A percentile compares a stretch with the other conserved stretches of the same genome.
These are phyloP conservation scores for Agelaius phoeniceus DNA, from an alignment of 2,113 vertebrate genomes.

Conservation along the genomic window DNA sequence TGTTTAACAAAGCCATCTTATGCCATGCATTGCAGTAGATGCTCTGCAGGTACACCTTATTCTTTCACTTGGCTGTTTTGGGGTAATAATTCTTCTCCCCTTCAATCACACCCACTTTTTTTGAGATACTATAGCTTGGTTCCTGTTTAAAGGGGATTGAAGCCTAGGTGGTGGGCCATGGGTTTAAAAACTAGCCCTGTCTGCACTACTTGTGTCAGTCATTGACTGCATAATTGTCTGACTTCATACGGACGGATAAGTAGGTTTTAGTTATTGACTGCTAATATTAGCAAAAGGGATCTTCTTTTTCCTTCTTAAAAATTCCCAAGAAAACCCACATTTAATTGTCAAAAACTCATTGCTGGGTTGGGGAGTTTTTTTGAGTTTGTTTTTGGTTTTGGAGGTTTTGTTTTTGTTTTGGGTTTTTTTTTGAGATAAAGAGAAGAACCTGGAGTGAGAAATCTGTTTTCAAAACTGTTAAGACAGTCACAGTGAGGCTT, in stretches of 20 bases:
- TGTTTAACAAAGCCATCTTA: not conserved
- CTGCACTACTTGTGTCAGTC: not conserved
- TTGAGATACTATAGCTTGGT: not conserved
- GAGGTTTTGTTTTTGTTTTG: not conserved
- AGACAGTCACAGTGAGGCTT: not conserved
- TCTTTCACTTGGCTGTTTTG: not conserved
- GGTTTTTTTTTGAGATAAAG: not conserved
- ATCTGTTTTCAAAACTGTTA: not conserved
- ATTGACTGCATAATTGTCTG: not conserved
- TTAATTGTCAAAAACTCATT: not conserved
- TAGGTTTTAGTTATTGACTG: not conserved
- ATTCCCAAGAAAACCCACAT: not conserved
- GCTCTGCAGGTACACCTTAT: not conserved
- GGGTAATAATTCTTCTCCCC: not conserved
- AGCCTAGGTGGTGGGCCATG: accelerated
- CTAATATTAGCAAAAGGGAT: not conserved
- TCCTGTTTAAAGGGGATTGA: not conserved
- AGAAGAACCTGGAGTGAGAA: not conserved
- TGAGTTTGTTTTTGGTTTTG: not conserved
- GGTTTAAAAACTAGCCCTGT: not conserved
- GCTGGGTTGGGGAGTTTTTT: not conserved
- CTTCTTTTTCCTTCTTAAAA: not conserved
- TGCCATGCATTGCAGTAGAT: not conserved
- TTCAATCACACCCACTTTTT: not conserved
- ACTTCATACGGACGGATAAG: not conserved